A percentile compares a stretch with the other conserved stretches of the same genome.
Evolutionary conservation across 2,113 vertebrate species (phyloP).

Genomic region (Brienomyrus longianalis): DNA sequence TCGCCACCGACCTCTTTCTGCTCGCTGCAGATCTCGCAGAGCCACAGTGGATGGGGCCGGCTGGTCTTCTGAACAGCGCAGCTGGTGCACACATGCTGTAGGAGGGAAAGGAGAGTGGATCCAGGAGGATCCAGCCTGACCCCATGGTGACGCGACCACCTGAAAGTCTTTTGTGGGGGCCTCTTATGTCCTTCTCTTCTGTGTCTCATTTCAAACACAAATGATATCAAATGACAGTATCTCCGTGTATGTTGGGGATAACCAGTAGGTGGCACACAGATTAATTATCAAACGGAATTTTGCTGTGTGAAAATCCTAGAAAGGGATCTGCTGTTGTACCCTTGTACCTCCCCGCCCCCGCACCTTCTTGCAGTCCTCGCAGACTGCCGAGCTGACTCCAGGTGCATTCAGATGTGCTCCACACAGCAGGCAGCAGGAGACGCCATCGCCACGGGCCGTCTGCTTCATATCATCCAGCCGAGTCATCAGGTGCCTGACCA

Average conservation of each 20-base stretch:
- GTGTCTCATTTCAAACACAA: neutral
- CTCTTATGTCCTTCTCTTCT: neutral
- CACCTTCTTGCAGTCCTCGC: slow-evolving; percentile 90
- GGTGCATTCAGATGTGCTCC: slow-evolving; percentile 70
- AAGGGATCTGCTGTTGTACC: neutral
- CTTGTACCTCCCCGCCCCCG: neutral
- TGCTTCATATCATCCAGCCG: slow-evolving; percentile 78
- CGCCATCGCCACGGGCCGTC: slow-evolving; percentile 78
- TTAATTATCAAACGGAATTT: neutral
- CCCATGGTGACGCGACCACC: neutral
- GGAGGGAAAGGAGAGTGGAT: slow-evolving; percentile 1
- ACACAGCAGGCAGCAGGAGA: slow-evolving; percentile 79
- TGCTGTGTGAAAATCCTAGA: neutral
- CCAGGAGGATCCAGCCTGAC: neutral
- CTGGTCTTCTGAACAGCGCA: slow-evolving; percentile 75
- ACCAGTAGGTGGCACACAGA: neutral
- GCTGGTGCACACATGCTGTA: slow-evolving; percentile 81
- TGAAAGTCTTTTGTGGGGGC: neutral
- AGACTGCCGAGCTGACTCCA: slow-evolving; percentile 71
- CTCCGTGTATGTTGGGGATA: neutral
- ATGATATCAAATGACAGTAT: neutral
- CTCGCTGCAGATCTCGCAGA: slow-evolving; percentile 90
- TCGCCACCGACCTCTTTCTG: slow-evolving; percentile 77
- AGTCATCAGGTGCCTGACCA: slow-evolving; percentile 74
- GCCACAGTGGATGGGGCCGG: slow-evolving; percentile 68